Evolutionary conservation across 2,113 vertebrate genomes (phyloP), one percentile per base, ranked within the genome.

Genomic region (Mellivora capensis): DNA sequence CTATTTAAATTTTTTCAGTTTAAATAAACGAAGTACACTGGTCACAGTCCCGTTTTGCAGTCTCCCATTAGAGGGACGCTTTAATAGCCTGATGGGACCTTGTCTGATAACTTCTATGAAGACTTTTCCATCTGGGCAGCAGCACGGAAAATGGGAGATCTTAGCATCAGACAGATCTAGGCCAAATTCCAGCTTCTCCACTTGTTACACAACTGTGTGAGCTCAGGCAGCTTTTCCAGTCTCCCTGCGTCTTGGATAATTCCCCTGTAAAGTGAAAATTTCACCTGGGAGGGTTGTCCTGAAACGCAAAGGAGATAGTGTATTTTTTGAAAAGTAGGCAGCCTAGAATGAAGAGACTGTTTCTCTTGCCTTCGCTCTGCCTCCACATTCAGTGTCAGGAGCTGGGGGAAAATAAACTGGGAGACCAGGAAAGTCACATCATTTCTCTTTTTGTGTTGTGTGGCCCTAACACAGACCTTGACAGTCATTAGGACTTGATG

Each of bases 401-500:
- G 57, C 91, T 21, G 7, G 8, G 8, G 74, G 86, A 95, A 91
- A 82, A 89, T 90, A 81, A 95, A 87, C 74, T n/a, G 14, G 76
- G 86, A 14, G 67, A 31, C 72, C 79, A 95, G 90, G 31, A 69
- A 94, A 97, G 87, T 79, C 93, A 54, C 86, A 47, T 93, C 71
- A 71, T 93, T 94, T 96, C 96, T 96, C 97, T 96, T 84, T 90
- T 21, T 85, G 89, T 97, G 93, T 96, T 94, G 96, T 97, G 91
- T 95, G 93, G 96, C 96, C 93, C 59, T 87, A 81, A 94, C 71
- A 90, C 52, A 94, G 87, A 82, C 91, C 84, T 97, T 96, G 98
- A 97, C 98, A 98, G 96, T 98, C 98, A 98, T 97, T 98, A 97
- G 97, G 94, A 94, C 96, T 96, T 95, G 97, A 94, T 98, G 84